A percentile compares a stretch with the other conserved stretches of the same genome.
phyloP scores from a whole-genome alignment of 2,797 vertebrate species.

The Rhinichthys osculus region DNA sequence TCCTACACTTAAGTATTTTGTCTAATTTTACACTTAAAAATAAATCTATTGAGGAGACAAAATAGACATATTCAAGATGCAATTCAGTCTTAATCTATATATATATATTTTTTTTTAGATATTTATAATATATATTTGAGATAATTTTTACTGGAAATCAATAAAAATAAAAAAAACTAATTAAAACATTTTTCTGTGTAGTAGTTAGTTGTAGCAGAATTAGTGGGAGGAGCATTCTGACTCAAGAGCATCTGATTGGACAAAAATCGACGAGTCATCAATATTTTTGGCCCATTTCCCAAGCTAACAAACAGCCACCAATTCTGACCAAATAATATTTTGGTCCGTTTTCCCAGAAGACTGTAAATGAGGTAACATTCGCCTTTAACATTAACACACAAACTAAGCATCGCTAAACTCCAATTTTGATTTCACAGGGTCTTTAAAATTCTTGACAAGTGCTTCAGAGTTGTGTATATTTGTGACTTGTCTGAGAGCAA shows the following conservation, averaged over 20 bases:
- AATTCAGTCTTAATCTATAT: background rate
- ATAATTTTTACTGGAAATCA: background rate
- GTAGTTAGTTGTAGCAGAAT: background rate
- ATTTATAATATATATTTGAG: background rate
- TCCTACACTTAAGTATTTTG: background rate
- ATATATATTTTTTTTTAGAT: too few species aligned
- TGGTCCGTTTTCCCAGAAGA: background rate
- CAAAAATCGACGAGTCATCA: background rate
- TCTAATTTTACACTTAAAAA: background rate
- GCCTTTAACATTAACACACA: background rate
- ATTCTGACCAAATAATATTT: background rate
- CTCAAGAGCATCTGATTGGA: background rate
- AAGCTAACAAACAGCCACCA: background rate
- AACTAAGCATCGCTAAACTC: background rate
- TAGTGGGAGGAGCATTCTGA: background rate
- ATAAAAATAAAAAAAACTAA: background rate
- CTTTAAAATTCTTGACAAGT: slow-evolving; percentile 35
- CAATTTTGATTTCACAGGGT: background rate
- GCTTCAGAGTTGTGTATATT: slow-evolving; percentile 8
- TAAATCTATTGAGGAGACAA: background rate
- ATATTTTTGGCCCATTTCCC: background rate
- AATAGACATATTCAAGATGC: background rate
- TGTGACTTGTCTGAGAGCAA: slow-evolving; percentile 47
- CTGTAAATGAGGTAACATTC: background rate
- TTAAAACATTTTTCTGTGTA: background rate